Base-by-base conservation (phyloP, 30 jellyfish, hydroid and myxozoan genomes). In the Rhopilema esculentum region DNA sequence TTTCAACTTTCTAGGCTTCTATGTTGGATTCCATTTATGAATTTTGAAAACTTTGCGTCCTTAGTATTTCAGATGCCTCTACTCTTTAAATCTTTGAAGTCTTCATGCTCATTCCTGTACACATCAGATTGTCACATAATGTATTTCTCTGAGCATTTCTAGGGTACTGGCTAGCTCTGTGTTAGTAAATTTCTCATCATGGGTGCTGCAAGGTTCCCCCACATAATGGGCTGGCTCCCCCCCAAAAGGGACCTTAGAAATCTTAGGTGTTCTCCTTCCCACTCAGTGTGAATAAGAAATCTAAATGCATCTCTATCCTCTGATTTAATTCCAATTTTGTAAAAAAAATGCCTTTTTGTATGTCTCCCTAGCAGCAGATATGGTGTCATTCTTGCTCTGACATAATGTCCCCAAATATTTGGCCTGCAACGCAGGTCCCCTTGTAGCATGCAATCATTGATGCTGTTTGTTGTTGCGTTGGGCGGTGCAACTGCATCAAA, bases 341-440 rank as follows among this genome's bases (percentile, higher is more conserved):
- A n/a, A n/a, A 85, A 6, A 82, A 30, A 32, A 80, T 61, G 63
- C 85, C 90, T 32, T 65, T 80, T 19, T 64, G 33, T 27, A 80
- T n/a, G 49, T 82, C 84, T 4, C n/a, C 86, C 91, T 16, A 82
- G 51, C 17, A 66, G 31, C 21, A 49, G 57, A 27, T 49, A 1
- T 9, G 87, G 86, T 23, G 91, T 16, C 91, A 82, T 66, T 49
- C 95, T 74, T 4, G 84, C 78, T 40, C 95, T 75, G 31, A 86
- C 71, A 50, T 74, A 16, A 23, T 74, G 63, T 66, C 75, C 89
- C 95, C 95, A 75, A 18, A 86, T 2, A 51, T 71, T 27, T 25
- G 93, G 87, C n/a, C 40, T 86, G 95, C n/a, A 86, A 29, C 23
- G 86, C 72, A 26, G 86, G 77, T 1, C 83, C 91, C 23, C 40